Percentiles rank a stretch among this genome's conserved stretches.
phyloP scores from a whole-genome alignment of 2,888 invertebrate species.

The Sturmia bella region DNA sequence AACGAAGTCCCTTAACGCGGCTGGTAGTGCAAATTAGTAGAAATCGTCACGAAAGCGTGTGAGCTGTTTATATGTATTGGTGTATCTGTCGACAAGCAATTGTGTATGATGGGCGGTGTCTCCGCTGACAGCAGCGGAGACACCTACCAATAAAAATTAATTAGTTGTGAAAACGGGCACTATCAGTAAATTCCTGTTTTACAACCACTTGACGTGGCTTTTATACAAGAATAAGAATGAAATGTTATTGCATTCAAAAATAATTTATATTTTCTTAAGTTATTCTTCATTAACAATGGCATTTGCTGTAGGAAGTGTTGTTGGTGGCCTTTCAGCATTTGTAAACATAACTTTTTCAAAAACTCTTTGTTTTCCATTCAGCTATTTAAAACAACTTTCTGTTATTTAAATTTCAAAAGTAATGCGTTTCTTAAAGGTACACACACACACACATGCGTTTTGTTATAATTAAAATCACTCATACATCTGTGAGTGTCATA shows the following conservation, averaged over 20 bases:
- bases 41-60: too few relatives aligned
- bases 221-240: too few relatives aligned
- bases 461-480: slow-evolving; percentile 65
- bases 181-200: too few relatives aligned
- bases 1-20: too few relatives aligned
- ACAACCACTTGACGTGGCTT: too few relatives aligned
- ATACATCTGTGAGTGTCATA: slow-evolving; percentile 63
- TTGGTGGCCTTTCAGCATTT: slow-evolving; percentile 1
- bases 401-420: slow-evolving; percentile 16
- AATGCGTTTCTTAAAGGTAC: neutral
- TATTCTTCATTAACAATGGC: slow-evolving; percentile 26
- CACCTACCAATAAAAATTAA: too few relatives aligned
- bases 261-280: neutral
- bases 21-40: too few relatives aligned
- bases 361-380: neutral
- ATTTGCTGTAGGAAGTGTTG: slow-evolving; percentile 6
- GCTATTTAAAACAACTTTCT: slow-evolving; percentile 16
- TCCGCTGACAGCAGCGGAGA: too few relatives aligned
- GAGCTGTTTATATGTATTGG: too few relatives aligned
- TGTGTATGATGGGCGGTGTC: too few relatives aligned
- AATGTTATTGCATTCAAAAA: neutral
- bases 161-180: too few relatives aligned
- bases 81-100: too few relatives aligned
- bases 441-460: neutral
- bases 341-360: slow-evolving; percentile 23